phyloP scores from a whole-genome alignment of 2,797 vertebrate genomes.

The Sibirionetta formosa region DNA sequence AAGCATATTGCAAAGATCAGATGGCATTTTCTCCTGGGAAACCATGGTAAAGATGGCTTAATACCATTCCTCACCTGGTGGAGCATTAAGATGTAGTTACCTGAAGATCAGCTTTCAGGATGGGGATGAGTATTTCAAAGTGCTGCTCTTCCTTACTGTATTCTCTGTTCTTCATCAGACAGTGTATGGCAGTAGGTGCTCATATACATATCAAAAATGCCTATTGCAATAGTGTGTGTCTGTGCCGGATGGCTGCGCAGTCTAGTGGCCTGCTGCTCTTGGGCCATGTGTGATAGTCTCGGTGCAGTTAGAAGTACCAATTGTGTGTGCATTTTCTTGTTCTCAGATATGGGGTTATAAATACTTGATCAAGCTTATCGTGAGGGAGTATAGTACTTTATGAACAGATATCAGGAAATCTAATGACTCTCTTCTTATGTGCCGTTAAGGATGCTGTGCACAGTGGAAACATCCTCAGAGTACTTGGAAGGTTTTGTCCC shows the following conservation, averaged over 20 bases:
- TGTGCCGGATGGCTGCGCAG: not conserved
- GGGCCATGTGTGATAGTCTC: not conserved
- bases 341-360: not conserved
- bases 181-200: not conserved
- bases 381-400: not conserved
- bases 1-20: not conserved
- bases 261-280: not conserved
- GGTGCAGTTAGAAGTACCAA: not conserved
- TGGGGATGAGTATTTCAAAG: not conserved
- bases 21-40: not conserved
- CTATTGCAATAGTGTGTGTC: fast-evolving
- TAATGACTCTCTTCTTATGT: fast-evolving
- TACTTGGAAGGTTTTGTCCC: not conserved
- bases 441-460: not conserved
- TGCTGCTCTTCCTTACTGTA: not conserved
- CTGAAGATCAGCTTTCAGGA: slow-evolving; percentile 15
- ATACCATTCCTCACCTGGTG: not conserved
- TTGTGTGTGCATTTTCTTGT: not conserved
- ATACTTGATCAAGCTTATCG: not conserved
- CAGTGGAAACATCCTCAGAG: not conserved
- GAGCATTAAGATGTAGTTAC: not conserved
- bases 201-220: not conserved
- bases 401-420: not conserved
- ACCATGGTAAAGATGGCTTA: not conserved
- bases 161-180: not conserved